These are phyloP conservation scores for Melanargia galathea DNA, from an alignment of 2,888 invertebrate genomes.

Conservation along the genomic window DNA sequence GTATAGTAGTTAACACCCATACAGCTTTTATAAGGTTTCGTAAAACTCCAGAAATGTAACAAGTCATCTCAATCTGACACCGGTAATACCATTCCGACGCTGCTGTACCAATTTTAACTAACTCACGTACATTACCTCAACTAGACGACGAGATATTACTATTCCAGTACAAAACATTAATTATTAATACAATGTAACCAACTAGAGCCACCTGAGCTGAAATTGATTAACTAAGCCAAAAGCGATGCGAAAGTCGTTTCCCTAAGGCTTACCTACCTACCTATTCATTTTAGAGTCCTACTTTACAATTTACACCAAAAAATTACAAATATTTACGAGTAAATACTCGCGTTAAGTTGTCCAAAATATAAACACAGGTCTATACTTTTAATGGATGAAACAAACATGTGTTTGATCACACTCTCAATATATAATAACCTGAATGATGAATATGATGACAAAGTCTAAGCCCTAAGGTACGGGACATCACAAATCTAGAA, in stretches of 20 bases:
- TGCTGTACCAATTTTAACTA: slow-evolving; percentile 26
- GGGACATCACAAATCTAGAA: no score
- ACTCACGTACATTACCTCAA: slow-evolving; percentile 30
- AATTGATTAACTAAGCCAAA: slow-evolving; percentile 32
- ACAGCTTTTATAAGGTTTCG: background rate
- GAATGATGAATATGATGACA: no score
- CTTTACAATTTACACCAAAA: background rate
- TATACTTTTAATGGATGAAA: no score
- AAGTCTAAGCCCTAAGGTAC: no score
- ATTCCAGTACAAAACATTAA: slow-evolving; percentile 36
- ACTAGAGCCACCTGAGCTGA: slow-evolving; percentile 35
- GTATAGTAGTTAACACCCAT: background rate
- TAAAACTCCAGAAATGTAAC: background rate
- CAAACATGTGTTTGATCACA: no score
- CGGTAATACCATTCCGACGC: slow-evolving; percentile 5
- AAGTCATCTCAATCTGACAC: background rate
- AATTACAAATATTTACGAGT: no score
- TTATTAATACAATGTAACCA: slow-evolving; percentile 32
- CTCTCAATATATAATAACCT: no score
- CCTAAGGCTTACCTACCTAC: slow-evolving; percentile 25
- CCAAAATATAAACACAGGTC: no score
- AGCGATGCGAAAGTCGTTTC: slow-evolving; percentile 24
- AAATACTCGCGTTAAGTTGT: no score
- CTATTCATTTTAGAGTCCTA: slow-evolving; percentile 2
- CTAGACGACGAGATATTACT: slow-evolving; percentile 29